Evolutionary conservation across 2,888 invertebrate species (phyloP).

Genomic region (Cerastoderma edule): DNA sequence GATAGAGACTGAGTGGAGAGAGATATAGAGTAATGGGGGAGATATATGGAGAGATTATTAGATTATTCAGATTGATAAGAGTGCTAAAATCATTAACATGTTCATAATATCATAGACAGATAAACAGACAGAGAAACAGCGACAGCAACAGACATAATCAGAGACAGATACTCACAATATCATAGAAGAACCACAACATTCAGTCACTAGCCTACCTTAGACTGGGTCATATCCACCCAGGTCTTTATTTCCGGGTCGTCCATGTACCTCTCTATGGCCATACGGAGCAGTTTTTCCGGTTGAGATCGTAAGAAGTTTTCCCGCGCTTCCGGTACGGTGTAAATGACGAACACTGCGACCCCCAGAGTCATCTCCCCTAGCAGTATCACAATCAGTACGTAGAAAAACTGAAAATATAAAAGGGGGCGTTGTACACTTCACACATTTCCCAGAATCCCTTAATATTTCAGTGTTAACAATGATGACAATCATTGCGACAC

Average conservation of each 20-base stretch:
- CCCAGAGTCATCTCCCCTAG: conserved; percentile 73
- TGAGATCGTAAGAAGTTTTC: conserved; percentile 70
- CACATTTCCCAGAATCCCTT: background rate
- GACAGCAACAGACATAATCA: no score
- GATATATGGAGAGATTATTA: no score
- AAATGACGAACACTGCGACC: conserved; percentile 75
- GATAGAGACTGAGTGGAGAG: no score
- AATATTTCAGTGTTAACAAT: no score
- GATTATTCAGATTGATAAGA: no score
- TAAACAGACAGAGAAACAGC: no score
- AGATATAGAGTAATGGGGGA: no score
- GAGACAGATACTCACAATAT: no score
- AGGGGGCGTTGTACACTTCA: background rate
- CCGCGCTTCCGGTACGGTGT: conserved; percentile 74
- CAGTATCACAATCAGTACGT: conserved; percentile 73
- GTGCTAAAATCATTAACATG: no score
- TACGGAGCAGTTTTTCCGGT: conserved; percentile 73
- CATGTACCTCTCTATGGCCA: conserved; percentile 76
- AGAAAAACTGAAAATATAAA: conserved; percentile 73
- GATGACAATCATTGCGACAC: no score
- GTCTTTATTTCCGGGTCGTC: conserved; percentile 73
- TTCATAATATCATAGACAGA: no score
- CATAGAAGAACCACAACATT: no score
- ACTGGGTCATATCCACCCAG: conserved; percentile 79
- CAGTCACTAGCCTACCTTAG: conserved; percentile 67